These are phyloP conservation scores for Callorhinus ursinus DNA, from an alignment of 2,113 vertebrate genomes.

Conservation along the genomic window DNA sequence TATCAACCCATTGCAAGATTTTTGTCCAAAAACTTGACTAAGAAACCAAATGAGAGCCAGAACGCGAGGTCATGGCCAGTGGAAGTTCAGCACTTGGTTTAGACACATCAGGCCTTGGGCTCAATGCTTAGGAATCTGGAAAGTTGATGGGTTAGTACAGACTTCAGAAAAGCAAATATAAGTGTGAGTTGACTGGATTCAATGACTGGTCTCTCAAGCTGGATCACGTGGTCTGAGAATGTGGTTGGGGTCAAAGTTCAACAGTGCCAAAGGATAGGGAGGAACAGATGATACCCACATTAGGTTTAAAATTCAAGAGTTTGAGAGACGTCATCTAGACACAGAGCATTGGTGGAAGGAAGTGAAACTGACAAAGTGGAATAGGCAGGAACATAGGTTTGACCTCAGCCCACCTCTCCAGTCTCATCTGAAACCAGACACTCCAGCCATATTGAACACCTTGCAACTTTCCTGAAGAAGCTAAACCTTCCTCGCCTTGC, in stretches of 20 bases:
- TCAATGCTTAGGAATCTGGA: neutral
- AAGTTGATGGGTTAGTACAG: neutral
- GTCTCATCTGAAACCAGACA: neutral
- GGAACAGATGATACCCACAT: neutral
- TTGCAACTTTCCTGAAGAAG: neutral
- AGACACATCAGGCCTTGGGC: neutral
- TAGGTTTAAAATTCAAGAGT: slow-evolving; percentile 26
- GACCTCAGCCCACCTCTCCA: neutral
- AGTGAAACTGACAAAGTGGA: neutral
- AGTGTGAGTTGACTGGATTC: neutral
- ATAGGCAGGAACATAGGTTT: neutral
- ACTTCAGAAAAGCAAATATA: neutral
- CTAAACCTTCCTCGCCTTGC: neutral
- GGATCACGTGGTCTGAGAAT: neutral
- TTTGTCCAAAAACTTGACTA: neutral
- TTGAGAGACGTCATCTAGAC: neutral
- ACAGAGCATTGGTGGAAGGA: neutral
- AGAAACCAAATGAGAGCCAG: neutral
- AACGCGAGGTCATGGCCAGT: neutral
- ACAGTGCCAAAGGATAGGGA: neutral
- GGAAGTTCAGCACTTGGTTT: neutral
- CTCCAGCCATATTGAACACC: neutral
- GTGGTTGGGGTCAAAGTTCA: neutral
- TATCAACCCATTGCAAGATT: neutral
- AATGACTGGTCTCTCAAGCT: neutral